A percentile compares a stretch with the other conserved stretches of the same genome.
These are phyloP conservation scores for Pteromalus puparum DNA, from an alignment of 1,140 invertebrate genomes.

Conservation along the genomic window DNA sequence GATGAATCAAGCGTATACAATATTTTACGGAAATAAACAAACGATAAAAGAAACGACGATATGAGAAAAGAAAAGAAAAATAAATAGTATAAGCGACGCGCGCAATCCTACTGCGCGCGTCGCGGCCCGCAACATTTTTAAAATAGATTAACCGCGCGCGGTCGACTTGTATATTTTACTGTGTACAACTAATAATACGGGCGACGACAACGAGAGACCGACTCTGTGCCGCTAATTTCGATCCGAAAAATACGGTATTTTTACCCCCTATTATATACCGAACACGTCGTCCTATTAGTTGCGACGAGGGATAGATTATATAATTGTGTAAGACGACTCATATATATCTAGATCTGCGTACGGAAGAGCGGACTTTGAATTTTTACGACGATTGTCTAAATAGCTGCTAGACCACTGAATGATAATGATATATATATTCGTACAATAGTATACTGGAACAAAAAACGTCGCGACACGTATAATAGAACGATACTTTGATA, in stretches of 20 bases:
- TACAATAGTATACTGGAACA: constrained; percentile 4
- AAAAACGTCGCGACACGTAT: neutral
- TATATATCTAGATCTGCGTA: neutral
- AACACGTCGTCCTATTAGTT: too few relatives aligned
- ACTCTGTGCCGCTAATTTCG: neutral
- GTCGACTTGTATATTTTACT: neutral
- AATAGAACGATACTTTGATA: neutral
- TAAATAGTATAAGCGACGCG: too few relatives aligned
- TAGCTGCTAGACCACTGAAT: neutral
- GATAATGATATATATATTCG: neutral
- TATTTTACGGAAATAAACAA: constrained; percentile 19
- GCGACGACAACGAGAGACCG: constrained; percentile 34
- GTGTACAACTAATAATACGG: neutral
- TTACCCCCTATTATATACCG: too few relatives aligned
- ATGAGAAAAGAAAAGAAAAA: neutral
- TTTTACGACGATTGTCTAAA: neutral
- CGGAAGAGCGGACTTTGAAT: constrained; percentile 13
- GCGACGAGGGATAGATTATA: too few relatives aligned
- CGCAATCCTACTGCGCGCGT: neutral
- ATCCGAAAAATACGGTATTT: neutral
- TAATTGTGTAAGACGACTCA: too few relatives aligned
- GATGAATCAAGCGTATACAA: constrained; percentile 34
- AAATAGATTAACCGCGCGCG: constrained; percentile 26
- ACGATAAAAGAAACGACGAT: neutral
- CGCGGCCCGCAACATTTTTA: neutral